Percentiles rank a stretch among this genome's conserved stretches.
Evolutionary conservation across 2,888 invertebrate genomes (phyloP).

Genomic region (Crossocerus cetratus): DNA sequence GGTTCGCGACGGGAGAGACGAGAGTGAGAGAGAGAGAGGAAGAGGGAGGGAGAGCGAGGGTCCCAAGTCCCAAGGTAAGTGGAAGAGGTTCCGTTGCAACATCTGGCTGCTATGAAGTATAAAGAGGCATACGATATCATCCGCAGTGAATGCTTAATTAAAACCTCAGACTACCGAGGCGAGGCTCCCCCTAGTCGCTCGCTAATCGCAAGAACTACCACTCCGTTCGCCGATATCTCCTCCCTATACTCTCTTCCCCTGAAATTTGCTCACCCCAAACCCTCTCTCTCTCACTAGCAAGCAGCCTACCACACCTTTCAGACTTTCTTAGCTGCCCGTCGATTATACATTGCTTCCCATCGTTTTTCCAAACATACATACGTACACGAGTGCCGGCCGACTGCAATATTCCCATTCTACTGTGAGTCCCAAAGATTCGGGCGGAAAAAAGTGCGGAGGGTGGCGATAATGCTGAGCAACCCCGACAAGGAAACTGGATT

Average conservation of each 20-base stretch:
- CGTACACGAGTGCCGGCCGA: too few relatives aligned
- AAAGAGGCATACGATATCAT: conserved; percentile 78
- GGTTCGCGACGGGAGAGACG: too few relatives aligned
- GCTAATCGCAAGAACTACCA: conserved; percentile 62
- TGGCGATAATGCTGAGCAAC: background rate
- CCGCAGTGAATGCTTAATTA: conserved; percentile 76
- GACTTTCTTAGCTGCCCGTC: background rate
- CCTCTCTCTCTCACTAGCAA: conserved; percentile 16
- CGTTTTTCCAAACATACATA: too few relatives aligned
- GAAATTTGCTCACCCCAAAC: conserved; percentile 3
- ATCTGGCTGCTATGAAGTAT: conserved; percentile 81
- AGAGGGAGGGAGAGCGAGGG: conserved; percentile 35
- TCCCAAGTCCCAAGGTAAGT: conserved; percentile 57
- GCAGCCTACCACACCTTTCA: too few relatives aligned
- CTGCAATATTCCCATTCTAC: too few relatives aligned
- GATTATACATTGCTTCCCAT: background rate
- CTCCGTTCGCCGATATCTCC: conserved; percentile 14
- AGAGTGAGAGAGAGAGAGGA: conserved; percentile 6
- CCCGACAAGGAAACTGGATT: conserved; percentile 10
- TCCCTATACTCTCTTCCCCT: conserved; percentile 17
- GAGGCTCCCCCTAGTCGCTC: conserved; percentile 55
- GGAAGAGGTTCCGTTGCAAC: conserved; percentile 71
- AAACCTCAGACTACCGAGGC: conserved; percentile 73
- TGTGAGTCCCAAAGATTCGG: too few relatives aligned
- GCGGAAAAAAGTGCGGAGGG: background rate